Evolutionary conservation across 1,140 invertebrate species (phyloP).

Genomic region (Drosophila ambigua): DNA sequence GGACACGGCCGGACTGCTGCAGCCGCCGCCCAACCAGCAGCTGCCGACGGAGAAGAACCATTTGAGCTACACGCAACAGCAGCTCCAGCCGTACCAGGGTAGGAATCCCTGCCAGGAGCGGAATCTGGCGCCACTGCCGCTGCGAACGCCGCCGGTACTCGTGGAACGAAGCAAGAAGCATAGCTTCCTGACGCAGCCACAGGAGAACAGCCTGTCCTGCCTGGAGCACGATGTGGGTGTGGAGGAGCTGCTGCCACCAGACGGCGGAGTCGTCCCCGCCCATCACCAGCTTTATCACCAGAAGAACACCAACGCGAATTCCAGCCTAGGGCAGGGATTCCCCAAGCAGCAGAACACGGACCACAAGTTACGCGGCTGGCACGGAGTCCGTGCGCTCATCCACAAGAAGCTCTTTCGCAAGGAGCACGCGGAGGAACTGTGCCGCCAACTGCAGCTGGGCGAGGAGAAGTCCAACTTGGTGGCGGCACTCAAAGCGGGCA

Average conservation of each 20-base stretch:
- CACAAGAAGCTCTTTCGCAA: constrained; percentile 82
- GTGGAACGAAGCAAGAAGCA: constrained; percentile 88
- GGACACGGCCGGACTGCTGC: constrained; percentile 61
- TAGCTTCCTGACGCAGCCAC: constrained; percentile 65
- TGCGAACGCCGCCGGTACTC: constrained; percentile 87
- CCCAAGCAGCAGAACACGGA: constrained; percentile 83
- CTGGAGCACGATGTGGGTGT: constrained; percentile 82
- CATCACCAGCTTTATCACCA: constrained; percentile 49
- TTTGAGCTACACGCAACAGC: constrained; percentile 78
- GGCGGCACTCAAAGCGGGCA: constrained; percentile 32
- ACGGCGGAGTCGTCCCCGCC: constrained; percentile 20
- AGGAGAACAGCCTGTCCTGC: constrained; percentile 79
- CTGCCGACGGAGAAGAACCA: constrained; percentile 78
- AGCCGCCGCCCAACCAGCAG: constrained; percentile 78
- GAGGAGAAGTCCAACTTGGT: constrained; percentile 82
- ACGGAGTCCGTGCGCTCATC: constrained; percentile 78
- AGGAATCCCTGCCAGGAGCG: constrained; percentile 95
- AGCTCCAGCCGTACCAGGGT: constrained; percentile 92
- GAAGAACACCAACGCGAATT: constrained; percentile 48
- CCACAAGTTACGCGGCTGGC: constrained; percentile 78
- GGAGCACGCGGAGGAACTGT: constrained; percentile 61
- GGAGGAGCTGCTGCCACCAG: constrained; percentile 66
- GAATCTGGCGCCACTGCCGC: constrained; percentile 88
- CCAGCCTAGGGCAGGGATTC: constrained; percentile 78
- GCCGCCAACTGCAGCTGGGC: constrained; percentile 67